phyloP scores from a whole-genome alignment of 1,140 invertebrate genomes.

The Eupristina koningsbergeri region DNA sequence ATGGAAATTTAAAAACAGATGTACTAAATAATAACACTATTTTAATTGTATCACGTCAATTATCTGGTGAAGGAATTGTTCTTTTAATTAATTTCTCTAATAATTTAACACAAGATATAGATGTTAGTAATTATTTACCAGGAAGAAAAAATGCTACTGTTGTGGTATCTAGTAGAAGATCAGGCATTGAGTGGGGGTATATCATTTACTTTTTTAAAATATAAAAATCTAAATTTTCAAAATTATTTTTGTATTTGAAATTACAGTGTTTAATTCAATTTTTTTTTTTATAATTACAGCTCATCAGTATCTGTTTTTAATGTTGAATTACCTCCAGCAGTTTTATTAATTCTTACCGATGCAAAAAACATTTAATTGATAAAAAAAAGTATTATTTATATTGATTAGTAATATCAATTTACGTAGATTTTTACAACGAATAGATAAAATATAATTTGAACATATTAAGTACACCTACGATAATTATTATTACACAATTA shows the following conservation, averaged over 20 bases:
- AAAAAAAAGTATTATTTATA: too few species aligned
- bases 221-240: too few species aligned
- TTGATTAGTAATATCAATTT: too few species aligned
- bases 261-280: too few species aligned
- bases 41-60: background rate
- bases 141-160: background rate
- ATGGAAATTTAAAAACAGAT: conserved; percentile 62
- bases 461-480: too few species aligned
- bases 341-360: background rate
- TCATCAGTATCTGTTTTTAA: background rate
- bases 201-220: too few species aligned
- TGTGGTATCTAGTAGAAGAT: background rate
- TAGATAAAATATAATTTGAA: too few species aligned
- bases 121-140: background rate
- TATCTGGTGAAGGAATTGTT: background rate
- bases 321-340: background rate
- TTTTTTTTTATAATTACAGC: background rate
- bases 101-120: background rate
- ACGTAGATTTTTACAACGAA: too few species aligned
- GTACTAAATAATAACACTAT: conserved; percentile 58
- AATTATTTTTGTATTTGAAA: too few species aligned
- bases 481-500: too few species aligned
- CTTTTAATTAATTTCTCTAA: conserved; percentile 45
- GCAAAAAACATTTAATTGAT: too few species aligned
- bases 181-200: conserved; percentile 8